These are phyloP conservation scores for Albula goreensis DNA, from an alignment of 2,113 vertebrate genomes.

Conservation along the genomic window DNA sequence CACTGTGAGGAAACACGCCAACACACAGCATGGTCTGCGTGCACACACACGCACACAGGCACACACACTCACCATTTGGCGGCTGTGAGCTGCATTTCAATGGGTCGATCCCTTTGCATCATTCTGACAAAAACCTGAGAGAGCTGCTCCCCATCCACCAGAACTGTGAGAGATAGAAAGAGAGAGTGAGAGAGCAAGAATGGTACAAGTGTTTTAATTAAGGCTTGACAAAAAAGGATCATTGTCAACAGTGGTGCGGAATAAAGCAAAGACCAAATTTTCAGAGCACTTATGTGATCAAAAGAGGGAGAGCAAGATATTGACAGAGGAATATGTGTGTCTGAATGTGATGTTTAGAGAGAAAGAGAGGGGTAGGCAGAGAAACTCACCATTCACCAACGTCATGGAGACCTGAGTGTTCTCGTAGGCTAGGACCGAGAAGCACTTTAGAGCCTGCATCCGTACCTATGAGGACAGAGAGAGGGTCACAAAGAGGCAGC, in stretches of 20 bases:
- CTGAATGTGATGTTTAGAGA: neutral
- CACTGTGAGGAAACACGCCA: neutral
- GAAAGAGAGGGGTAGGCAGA: neutral
- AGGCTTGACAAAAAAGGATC: too few species aligned
- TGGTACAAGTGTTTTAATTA: neutral
- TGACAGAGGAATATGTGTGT: neutral
- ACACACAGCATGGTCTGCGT: neutral
- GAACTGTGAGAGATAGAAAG: constrained; percentile 73
- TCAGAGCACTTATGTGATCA: too few species aligned
- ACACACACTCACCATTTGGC: constrained; percentile 90
- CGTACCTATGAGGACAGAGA: constrained; percentile 75
- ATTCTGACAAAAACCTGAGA: constrained; percentile 97
- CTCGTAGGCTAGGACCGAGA: constrained; percentile 96
- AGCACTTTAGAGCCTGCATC: constrained; percentile 98
- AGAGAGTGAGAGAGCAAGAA: neutral
- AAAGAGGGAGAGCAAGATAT: constrained; percentile 12
- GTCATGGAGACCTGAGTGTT: constrained; percentile 96
- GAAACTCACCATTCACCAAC: constrained; percentile 87
- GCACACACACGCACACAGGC: neutral
- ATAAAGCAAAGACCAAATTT: too few species aligned
- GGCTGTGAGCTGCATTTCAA: constrained; percentile 98
- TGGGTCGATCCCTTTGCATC: constrained; percentile 97
- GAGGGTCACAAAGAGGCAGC: neutral
- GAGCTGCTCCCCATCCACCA: constrained; percentile 90
- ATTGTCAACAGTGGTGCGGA: too few species aligned